A percentile compares a stretch with the other conserved stretches of the same genome.
Conservation (phyloP, 2,797 vertebrate species). For the Harpagifer antarcticus region DNA sequence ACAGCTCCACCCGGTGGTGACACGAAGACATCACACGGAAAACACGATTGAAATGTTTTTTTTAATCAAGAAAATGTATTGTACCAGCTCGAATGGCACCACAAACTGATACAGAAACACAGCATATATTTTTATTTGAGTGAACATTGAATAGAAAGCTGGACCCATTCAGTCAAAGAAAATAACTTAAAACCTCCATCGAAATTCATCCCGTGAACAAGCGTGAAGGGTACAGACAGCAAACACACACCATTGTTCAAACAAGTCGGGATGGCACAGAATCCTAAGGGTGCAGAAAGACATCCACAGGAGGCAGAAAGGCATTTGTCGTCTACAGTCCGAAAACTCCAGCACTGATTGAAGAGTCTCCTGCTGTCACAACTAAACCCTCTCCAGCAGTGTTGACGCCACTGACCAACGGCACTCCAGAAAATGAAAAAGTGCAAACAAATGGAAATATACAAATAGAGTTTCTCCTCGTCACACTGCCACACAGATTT, state of each 20-base stretch:
- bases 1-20: too few species aligned
- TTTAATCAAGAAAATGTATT: too few species aligned
- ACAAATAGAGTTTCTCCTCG: too few species aligned
- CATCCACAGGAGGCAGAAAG: conserved; percentile 4
- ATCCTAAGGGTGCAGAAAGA: conserved; percentile 27
- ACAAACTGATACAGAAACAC: conserved; percentile 31
- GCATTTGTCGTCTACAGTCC: conserved; percentile 32
- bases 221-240: conserved; percentile 44
- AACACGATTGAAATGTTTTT: too few species aligned
- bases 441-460: conserved; percentile 42
- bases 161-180: conserved; percentile 55
- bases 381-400: conserved; percentile 56
- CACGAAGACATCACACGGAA: too few species aligned
- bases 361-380: conserved; percentile 23
- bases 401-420: too few species aligned
- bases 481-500: too few species aligned
- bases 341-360: conserved; percentile 10
- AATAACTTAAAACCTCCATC: conserved; percentile 23
- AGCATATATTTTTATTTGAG: conserved; percentile 67
- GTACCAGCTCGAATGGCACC: neutral
- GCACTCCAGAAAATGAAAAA: neutral
- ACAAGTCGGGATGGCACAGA: neutral
- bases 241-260: conserved; percentile 31
- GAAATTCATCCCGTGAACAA: conserved; percentile 45
- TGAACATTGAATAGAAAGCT: conserved; percentile 76